Evolutionary conservation across 2,797 vertebrate genomes (phyloP), one percentile per base, ranked within the genome.

Genomic region (Echeneis naucrates): DNA sequence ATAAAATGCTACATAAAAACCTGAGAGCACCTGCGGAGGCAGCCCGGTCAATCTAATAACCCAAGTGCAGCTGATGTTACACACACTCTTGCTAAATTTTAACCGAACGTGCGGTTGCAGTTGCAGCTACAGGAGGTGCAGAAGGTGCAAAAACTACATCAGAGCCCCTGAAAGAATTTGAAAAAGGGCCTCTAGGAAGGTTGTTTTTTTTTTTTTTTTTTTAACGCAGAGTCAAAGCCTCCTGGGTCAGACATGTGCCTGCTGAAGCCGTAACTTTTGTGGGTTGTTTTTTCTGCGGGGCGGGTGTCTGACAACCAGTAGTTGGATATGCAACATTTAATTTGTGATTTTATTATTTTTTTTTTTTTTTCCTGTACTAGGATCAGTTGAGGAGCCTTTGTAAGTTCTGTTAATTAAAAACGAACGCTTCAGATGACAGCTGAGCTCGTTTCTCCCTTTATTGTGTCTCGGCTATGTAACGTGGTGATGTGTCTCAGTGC

Each of bases 41-140:
- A 61, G 72, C 54, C 51, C 8, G 6, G 71, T 85, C 59, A 52
- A 60, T 78, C 47, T 71, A 60, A 72, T 87, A 79, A 79, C 71
- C 80, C 37, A 73, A 77, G 51, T 63, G 40, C 37, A 26, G n/a
- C 63, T 50, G 56, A 69, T 62, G 50, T 47, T 19, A 44, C 33
- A 38, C 66, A 42, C 56, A 55, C 47, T 47, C 51, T 32, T 57
- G 26, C 44, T 51, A 2, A 75, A 80, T 1, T 59, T 9, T 8
- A 59, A 59, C 8, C 26, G 44, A 55, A 80, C 72, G 26, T 76
- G 14, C 40, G 62, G 14, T 75, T 62, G 68, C 23, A 33, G 70
- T 65, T 59, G 59, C 10, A 44, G 75, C 75, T 77, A 68, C n/a
- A 66, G 50, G 24, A 82, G 77, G n/a, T n/a, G n/a, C n/a, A n/a